phyloP scores from a whole-genome alignment of 1,140 invertebrate species.

The Diuraphis noxia region DNA sequence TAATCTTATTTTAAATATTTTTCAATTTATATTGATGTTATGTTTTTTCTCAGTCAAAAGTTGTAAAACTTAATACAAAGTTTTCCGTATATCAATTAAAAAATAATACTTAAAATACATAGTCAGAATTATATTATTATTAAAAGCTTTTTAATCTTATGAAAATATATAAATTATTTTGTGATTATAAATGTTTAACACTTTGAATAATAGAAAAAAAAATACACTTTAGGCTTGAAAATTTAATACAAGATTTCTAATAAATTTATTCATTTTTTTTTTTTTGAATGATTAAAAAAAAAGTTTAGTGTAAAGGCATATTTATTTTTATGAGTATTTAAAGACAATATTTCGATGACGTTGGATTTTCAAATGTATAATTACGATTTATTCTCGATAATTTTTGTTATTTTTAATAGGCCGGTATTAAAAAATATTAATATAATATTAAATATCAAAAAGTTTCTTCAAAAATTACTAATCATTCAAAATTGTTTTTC shows the following conservation, averaged over 20 bases:
- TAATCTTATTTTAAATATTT: background rate
- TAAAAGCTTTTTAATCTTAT: background rate
- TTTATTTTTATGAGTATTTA: background rate
- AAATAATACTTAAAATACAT: background rate
- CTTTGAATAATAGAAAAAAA: background rate
- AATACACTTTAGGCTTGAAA: background rate
- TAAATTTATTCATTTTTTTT: too few relatives aligned
- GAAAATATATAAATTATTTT: background rate
- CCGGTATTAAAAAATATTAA: too few relatives aligned
- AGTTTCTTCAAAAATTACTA: background rate
- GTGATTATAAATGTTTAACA: background rate
- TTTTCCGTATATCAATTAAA: background rate
- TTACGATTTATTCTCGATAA: background rate
- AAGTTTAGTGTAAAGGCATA: background rate
- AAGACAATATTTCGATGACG: background rate
- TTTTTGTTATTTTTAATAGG: background rate
- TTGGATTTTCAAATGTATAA: background rate
- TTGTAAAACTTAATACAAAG: background rate
- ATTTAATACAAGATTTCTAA: background rate
- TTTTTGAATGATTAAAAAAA: background rate
- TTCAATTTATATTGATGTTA: background rate
- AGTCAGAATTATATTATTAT: background rate
- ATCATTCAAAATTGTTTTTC: background rate
- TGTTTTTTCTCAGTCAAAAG: background rate
- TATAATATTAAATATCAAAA: background rate